phyloP scores from a whole-genome alignment of 2,888 invertebrate species.

The Coecobrya sp. region DNA sequence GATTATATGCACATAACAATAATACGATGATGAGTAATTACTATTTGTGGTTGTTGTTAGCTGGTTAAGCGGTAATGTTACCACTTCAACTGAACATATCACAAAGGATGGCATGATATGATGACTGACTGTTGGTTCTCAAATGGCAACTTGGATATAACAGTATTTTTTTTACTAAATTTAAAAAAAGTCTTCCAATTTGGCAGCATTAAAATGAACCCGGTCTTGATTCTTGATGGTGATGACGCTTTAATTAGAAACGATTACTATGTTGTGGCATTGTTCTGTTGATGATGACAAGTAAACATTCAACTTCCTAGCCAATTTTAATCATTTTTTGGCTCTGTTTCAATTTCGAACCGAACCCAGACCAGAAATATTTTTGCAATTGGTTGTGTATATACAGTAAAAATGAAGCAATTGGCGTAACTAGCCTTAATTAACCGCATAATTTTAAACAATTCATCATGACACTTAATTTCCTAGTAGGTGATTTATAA shows the following conservation, averaged over 20 bases:
- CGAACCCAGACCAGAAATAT: neutral
- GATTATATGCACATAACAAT: constrained; percentile 72
- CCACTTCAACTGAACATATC: constrained; percentile 33
- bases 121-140: neutral
- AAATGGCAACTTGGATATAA: neutral
- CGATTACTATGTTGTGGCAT: constrained; percentile 28
- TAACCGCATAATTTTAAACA: neutral
- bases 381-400: neutral
- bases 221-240: constrained; percentile 19
- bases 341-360: constrained; percentile 56
- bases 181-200: neutral
- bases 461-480: neutral
- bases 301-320: neutral
- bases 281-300: neutral
- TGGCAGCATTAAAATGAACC: neutral
- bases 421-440: neutral
- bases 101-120: neutral
- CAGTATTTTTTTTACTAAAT: neutral
- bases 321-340: constrained; percentile 46
- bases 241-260: constrained; percentile 34
- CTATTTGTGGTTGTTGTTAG: constrained; percentile 62
- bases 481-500: neutral
- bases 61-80: constrained; percentile 50
- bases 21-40: constrained; percentile 67
- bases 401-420: neutral